Percentiles rank a stretch among this genome's conserved stretches.
Evolutionary conservation across 2,888 invertebrate genomes (phyloP).

Genomic region (Dinocampus coccinellae): DNA sequence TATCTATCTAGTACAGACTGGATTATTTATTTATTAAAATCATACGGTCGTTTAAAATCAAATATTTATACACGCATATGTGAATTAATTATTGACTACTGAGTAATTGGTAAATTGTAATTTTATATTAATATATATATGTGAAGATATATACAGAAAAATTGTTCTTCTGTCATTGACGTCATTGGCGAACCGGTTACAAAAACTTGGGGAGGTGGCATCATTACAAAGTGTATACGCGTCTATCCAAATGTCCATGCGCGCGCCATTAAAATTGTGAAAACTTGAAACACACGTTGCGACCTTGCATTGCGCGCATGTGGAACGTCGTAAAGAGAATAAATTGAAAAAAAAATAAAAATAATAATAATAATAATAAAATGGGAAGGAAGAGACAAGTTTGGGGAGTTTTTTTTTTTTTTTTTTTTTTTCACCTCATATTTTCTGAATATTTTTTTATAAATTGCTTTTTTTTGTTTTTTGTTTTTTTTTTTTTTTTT

Average conservation of each 20-base stretch:
- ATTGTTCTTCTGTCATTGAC: constrained; percentile 22
- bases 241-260: background rate
- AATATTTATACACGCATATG: background rate
- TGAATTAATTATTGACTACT: background rate
- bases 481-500: background rate
- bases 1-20: background rate
- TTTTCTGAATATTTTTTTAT: background rate
- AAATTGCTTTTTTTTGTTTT: background rate
- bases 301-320: constrained; percentile 7
- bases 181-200: constrained; percentile 27
- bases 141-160: background rate
- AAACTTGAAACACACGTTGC: constrained; percentile 12
- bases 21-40: background rate
- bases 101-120: background rate
- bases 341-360: background rate
- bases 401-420: background rate
- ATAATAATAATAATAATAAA: no score
- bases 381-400: background rate
- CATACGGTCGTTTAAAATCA: background rate
- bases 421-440: no score
- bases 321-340: background rate
- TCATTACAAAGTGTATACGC: background rate
- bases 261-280: constrained; percentile 15
- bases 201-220: background rate
- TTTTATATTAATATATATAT: background rate